Evolutionary conservation across 2,113 vertebrate species (phyloP), one percentile per base, ranked within the genome.

Genomic region (Siniperca knerii): DNA sequence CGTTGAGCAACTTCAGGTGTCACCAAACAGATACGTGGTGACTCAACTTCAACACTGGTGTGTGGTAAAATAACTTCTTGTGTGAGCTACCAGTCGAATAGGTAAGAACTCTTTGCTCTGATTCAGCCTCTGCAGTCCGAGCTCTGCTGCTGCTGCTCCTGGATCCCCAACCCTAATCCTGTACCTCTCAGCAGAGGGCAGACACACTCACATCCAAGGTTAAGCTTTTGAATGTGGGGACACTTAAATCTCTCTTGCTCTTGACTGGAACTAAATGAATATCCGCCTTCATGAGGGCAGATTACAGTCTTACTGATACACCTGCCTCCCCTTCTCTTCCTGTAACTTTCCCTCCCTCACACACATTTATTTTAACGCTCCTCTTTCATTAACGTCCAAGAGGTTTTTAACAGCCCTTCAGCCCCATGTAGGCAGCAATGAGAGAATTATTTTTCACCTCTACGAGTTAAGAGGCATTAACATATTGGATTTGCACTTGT

Each of bases 171-270:
- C 60, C 57, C 71, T 89, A 91, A 93, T 91, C 86, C 86, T 67
- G 48, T 33, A 75, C 78, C 83, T 90, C 82, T 90, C 77, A 73
- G 66, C 81, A 84, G 75, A 85, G 82, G 75, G 40, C 79, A 81
- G 54, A 33, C 66, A 82, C 69, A 76, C 66, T 89, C 77, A 71
- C 37, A 75, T 77, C 55, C 86, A 92, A 91, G 91, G 86, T 91
- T 87, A 90, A 90, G 81, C 79, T 84, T 84, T 69, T 87, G 73
- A 81, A 87, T 88, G 55, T 84, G 66, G 74, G 58, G 72, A 83
- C 61, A 77, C 77, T 78, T 72, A 83, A 90, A 88, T 85, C 81
- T 77, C 78, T 80, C 4, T 52, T 4, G 58, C 81, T 89, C 85
- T 83, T 80, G 46, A 69, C 57, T 71, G 15, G n/a, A 87, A 80